Conservation (phyloP, 2,797 vertebrate species). For the Psittacula echo region DNA sequence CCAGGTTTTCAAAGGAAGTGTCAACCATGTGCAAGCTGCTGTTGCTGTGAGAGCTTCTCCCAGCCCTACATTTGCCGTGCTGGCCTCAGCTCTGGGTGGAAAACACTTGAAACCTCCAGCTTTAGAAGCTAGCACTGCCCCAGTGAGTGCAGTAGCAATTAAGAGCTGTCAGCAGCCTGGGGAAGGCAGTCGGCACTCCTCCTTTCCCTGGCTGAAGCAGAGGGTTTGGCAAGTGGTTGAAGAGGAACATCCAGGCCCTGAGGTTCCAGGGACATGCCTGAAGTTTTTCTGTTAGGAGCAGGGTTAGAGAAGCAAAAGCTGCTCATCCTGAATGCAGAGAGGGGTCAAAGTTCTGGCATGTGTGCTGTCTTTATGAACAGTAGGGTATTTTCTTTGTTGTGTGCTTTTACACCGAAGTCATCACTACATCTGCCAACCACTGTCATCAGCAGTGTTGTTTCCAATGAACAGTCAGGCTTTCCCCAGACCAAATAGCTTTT, state of each 20-base stretch:
- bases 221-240: not conserved
- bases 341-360: not conserved
- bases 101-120: not conserved
- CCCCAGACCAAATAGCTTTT: not conserved
- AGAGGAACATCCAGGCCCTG: not conserved
- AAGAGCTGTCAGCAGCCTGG: not conserved
- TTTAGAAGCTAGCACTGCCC: not conserved
- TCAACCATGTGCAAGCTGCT: not conserved
- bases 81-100: not conserved
- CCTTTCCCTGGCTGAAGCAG: not conserved
- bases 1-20: not conserved
- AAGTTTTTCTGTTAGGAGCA: not conserved
- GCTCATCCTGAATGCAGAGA: not conserved
- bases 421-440: not conserved
- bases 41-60: not conserved
- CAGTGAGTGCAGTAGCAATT: not conserved
- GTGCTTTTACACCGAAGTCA: not conserved
- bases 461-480: not conserved
- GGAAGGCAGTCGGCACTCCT: not conserved
- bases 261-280: not conserved
- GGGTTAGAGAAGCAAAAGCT: not conserved
- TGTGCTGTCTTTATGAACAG: not conserved
- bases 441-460: conserved; percentile 7
- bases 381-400: not conserved
- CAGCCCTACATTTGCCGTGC: not conserved